Evolutionary conservation across 2,113 vertebrate genomes (phyloP).

Genomic region (Callipepla squamata): DNA sequence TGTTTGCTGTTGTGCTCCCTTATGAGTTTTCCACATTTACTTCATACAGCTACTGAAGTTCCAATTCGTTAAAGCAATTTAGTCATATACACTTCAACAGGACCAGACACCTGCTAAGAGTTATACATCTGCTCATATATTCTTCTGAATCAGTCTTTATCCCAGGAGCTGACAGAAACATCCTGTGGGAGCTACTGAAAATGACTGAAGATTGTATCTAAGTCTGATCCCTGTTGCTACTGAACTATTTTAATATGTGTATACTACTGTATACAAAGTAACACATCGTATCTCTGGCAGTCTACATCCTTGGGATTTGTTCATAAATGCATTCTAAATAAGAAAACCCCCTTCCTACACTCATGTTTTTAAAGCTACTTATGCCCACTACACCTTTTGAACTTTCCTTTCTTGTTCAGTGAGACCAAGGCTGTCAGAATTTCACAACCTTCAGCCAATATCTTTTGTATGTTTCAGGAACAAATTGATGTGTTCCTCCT

Average conservation of each 20-base stretch:
- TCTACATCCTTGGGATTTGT: background rate
- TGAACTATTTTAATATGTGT: background rate
- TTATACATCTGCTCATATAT: background rate
- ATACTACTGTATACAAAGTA: background rate
- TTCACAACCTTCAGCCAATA: background rate
- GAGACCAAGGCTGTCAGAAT: slow-evolving; percentile 3
- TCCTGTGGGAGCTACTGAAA: background rate
- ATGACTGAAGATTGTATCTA: background rate
- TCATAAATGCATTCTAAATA: background rate
- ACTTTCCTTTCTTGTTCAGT: background rate
- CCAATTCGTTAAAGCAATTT: background rate
- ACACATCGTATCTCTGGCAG: background rate
- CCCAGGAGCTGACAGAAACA: background rate
- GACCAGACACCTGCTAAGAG: background rate
- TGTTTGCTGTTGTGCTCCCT: background rate
- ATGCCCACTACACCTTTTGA: background rate
- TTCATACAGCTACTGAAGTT: background rate
- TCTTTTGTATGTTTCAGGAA: background rate
- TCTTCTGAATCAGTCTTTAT: background rate
- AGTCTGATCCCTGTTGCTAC: background rate
- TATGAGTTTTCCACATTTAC: background rate
- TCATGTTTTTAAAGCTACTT: background rate
- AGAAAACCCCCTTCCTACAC: background rate
- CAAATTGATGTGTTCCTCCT: background rate
- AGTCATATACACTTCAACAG: background rate